A percentile compares a stretch with the other conserved stretches of the same genome.
Conservation (phyloP, 2,797 vertebrate genomes). For the Mus spretus region DNA sequence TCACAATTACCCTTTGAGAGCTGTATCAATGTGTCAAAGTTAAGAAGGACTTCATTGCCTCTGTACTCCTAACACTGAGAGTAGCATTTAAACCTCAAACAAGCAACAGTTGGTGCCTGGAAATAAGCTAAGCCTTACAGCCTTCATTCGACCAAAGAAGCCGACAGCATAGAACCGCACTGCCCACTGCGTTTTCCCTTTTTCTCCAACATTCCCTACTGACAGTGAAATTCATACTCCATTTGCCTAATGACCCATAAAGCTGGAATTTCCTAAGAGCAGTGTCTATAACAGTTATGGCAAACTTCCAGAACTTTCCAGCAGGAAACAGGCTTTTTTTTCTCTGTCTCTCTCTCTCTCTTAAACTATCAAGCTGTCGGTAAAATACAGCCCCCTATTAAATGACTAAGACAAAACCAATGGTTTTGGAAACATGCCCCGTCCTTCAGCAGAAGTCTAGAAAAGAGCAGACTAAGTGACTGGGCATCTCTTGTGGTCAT, state of each 20-base stretch:
- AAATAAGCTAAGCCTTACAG: conserved; percentile 43
- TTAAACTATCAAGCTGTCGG: conserved; percentile 81
- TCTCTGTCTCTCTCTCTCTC: neutral
- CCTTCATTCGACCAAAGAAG: conserved; percentile 16
- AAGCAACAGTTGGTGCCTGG: conserved; percentile 27
- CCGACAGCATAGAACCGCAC: neutral
- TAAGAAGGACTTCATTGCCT: conserved; percentile 64
- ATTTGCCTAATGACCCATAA: conserved; percentile 62
- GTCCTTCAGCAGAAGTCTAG: conserved; percentile 71
- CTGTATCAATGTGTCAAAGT: conserved; percentile 34
- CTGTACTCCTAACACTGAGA: neutral
- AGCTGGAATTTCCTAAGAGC: conserved; percentile 73
- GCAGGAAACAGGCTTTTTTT: conserved; percentile 65
- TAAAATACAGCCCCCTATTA: conserved; percentile 81
- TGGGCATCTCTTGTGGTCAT: conserved; percentile 46
- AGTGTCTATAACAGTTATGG: conserved; percentile 76
- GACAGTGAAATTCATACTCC: conserved; percentile 61
- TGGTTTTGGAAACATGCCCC: conserved; percentile 74
- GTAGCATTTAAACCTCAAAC: neutral
- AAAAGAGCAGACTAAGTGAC: conserved; percentile 77
- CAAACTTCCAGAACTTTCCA: conserved; percentile 76
- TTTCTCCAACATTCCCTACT: conserved; percentile 69
- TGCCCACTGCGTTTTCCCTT: neutral
- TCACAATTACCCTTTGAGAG: conserved; percentile 21
- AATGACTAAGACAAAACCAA: conserved; percentile 80